Evolutionary conservation across 2,888 invertebrate species (phyloP).

Genomic region (Cyclophora albipunctata): DNA sequence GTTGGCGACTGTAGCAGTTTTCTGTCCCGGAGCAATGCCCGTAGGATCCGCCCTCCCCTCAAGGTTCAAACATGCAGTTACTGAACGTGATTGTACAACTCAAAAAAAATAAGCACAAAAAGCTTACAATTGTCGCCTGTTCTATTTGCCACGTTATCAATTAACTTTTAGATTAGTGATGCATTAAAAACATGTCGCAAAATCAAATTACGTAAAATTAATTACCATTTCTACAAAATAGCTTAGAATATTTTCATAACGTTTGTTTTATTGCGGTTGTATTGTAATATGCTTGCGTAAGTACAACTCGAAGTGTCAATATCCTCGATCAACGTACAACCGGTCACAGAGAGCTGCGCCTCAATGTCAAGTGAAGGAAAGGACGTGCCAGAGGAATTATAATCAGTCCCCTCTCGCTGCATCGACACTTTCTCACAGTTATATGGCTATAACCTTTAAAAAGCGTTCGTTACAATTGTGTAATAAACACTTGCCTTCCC

Average conservation of each 20-base stretch:
- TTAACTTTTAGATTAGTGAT: no score
- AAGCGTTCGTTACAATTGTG: background rate
- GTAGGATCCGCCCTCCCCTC: slow-evolving; percentile 18
- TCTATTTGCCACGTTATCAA: no score
- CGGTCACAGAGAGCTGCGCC: slow-evolving; percentile 47
- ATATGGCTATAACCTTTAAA: background rate
- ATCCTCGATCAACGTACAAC: slow-evolving; percentile 43
- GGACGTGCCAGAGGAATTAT: slow-evolving; percentile 42
- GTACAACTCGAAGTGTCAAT: slow-evolving; percentile 33
- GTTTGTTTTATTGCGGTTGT: no score
- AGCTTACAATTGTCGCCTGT: no score
- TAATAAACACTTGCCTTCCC: background rate
- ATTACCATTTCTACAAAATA: no score
- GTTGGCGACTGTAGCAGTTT: slow-evolving; percentile 22
- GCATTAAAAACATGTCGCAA: no score
- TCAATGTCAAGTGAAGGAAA: slow-evolving; percentile 71
- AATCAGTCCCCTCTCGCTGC: slow-evolving; percentile 27
- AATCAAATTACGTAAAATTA: no score
- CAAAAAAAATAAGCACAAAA: no score
- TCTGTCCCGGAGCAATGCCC: slow-evolving; percentile 19
- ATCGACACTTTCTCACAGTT: slow-evolving; percentile 13
- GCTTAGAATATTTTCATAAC: no score
- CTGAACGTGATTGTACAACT: no score
- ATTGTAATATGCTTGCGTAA: background rate
- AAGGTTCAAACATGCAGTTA: slow-evolving; percentile 10